Conservation (phyloP, 1,140 invertebrate genomes). For the Drosophila chauvacae region DNA sequence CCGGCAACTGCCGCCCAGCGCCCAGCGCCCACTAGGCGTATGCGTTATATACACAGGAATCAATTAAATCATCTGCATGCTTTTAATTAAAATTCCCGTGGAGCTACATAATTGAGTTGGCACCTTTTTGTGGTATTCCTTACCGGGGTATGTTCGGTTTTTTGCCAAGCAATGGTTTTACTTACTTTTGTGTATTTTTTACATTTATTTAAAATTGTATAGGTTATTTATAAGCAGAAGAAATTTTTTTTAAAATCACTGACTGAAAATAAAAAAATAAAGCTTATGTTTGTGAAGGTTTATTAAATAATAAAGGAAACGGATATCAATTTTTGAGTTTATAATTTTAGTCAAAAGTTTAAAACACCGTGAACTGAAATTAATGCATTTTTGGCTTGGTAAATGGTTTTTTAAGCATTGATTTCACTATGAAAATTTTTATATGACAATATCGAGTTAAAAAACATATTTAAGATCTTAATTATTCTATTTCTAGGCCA, state of each 20-base stretch:
- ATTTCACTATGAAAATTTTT: too few species aligned
- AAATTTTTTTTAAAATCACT: neutral
- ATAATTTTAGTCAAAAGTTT: too few species aligned
- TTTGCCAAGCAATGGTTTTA: neutral
- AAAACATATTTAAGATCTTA: too few species aligned
- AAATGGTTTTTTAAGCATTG: too few species aligned
- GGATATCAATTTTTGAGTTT: neutral
- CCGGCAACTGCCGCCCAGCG: too few species aligned
- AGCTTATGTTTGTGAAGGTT: too few species aligned
- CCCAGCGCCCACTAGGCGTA: conserved; percentile 30
- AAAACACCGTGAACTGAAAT: too few species aligned
- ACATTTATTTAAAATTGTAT: neutral
- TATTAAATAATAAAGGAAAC: neutral
- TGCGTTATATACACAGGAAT: conserved; percentile 55
- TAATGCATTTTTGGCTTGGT: too few species aligned
- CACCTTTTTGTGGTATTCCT: conserved; percentile 32
- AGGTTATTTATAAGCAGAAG: neutral
- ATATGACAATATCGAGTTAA: too few species aligned
- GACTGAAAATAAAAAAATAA: neutral
- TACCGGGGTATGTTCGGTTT: conserved; percentile 17
- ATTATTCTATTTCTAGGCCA: too few species aligned
- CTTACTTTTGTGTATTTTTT: neutral
- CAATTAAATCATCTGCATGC: conserved; percentile 74
- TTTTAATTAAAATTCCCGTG: conserved; percentile 76
- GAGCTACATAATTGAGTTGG: conserved; percentile 74